A percentile compares a stretch with the other conserved stretches of the same genome.
These are phyloP conservation scores for Apocrypta bakeri DNA, from an alignment of 1,140 invertebrate genomes.

Conservation along the genomic window DNA sequence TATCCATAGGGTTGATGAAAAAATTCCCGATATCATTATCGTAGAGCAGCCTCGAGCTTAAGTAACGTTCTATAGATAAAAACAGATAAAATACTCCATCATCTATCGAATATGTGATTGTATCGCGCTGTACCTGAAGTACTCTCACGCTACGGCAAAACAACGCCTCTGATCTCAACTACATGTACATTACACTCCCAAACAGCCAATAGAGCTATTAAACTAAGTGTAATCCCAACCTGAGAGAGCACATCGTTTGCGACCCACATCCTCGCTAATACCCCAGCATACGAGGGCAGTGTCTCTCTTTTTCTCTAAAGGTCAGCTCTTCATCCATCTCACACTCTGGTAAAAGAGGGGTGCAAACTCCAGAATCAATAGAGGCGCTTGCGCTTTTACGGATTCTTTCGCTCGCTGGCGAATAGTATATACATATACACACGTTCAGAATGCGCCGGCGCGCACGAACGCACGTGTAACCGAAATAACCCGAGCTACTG, in stretches of 20 bases:
- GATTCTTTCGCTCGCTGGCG: constrained; percentile 7
- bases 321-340: constrained; percentile 6
- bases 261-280: background rate
- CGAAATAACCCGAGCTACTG: constrained; percentile 40
- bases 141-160: too few species aligned
- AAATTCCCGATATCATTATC: too few species aligned
- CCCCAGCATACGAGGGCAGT: background rate
- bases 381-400: constrained; percentile 22
- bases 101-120: too few species aligned
- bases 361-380: constrained; percentile 46
- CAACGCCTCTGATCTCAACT: too few species aligned
- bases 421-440: background rate
- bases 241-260: background rate
- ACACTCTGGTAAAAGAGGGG: background rate
- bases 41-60: too few species aligned
- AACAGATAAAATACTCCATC: too few species aligned
- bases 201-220: background rate
- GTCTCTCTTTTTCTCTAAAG: constrained; percentile 23
- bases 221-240: background rate
- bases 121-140: too few species aligned
- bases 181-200: background rate
- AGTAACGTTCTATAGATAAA: too few species aligned
- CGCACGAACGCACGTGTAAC: constrained; percentile 25
- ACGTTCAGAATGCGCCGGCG: constrained; percentile 17
- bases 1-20: background rate